Base-by-base conservation (phyloP, 2,888 invertebrate genomes). In the Copidosoma aretas region DNA sequence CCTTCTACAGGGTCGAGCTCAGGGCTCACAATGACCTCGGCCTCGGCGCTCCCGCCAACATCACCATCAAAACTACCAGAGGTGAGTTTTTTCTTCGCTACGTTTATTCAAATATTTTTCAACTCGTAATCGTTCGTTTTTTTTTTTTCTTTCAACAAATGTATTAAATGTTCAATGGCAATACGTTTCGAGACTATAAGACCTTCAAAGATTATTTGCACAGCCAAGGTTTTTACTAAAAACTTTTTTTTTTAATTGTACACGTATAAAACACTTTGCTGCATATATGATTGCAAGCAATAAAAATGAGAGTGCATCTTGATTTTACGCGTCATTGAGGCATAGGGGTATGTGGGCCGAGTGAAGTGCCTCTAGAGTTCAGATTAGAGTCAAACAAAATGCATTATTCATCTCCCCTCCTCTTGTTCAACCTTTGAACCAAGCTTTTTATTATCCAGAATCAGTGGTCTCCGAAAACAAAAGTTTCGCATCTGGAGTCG, bases 1-100 rank as follows among this genome's bases (percentile, higher is more conserved):
- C 93, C 8, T 90, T 89, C 74, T 97, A 97, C 86, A 90, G 89
- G 79, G 90, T 95, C 79, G 92, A 94, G 80, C 86, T 97, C 67
- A 87, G 90, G 75, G 97, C 96, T 56, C 92, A 92, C 83, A 97
- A 97, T 84, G 85, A 89, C 25, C 91, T 96, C 73, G 97, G 96
- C 67, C 90, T 86, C 84, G 94, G 95, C 78, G 86, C 89, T 70
- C 91, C 94, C 1, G 91, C 92, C 53, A 88, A 90, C 80, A 88
- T 93, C 75, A 89, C 91, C 81, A 88, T 96, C 83, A 93, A 91
- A 86, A 96, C 96, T 12, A 91, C 93, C 79, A 89, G 91, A 88
- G 94, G 95, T 94, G 91, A 93, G 93, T 89, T 87, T 63, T 12
- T 3, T 14, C 12, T 46, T 46, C 43, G 41, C 8, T 41, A 41